Base-by-base conservation (phyloP, 2,888 invertebrate genomes). In the Tortrix viridana region DNA sequence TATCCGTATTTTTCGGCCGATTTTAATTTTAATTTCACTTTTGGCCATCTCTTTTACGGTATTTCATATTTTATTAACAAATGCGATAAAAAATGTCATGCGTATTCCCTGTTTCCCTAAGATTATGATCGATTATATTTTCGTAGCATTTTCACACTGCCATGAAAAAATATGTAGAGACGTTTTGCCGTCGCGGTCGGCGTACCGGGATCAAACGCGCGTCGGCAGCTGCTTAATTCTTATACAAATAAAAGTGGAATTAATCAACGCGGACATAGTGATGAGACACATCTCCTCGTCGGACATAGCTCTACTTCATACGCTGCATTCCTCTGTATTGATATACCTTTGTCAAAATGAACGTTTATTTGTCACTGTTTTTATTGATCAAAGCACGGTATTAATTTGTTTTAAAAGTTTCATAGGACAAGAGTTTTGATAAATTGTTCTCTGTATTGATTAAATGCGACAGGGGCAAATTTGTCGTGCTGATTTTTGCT, bases 51-150 rank as follows among this genome's bases (percentile, higher is more conserved):
- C n/a, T n/a, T n/a, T n/a, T n/a, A n/a, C n/a, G n/a, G n/a, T n/a
- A n/a, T n/a, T n/a, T n/a, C n/a, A n/a, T n/a, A n/a, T n/a, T n/a
- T n/a, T n/a, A n/a, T n/a, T n/a, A n/a, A n/a, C n/a, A n/a, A n/a
- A n/a, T n/a, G n/a, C n/a, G n/a, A n/a, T n/a, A n/a, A n/a, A n/a
- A n/a, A n/a, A n/a, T n/a, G n/a, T n/a, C n/a, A n/a, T n/a, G n/a
- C n/a, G n/a, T n/a, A n/a, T n/a, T n/a, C n/a, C n/a, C n/a, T n/a
- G n/a, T 86, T 84, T 73, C 72, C 75, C 76, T 67, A 68, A 85
- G 86, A 89, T 89, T 87, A 88, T 88, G 86, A 89, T 88, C 86
- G 84, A 89, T 89, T 86, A 88, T 86, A 88, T 88, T 87, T 86
- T 83, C 74, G 87, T 84, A 83, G 83, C 81, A 82, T 86, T 88